Evolutionary conservation across 2,888 invertebrate genomes (phyloP).

Genomic region (Stenodera caucasica): DNA sequence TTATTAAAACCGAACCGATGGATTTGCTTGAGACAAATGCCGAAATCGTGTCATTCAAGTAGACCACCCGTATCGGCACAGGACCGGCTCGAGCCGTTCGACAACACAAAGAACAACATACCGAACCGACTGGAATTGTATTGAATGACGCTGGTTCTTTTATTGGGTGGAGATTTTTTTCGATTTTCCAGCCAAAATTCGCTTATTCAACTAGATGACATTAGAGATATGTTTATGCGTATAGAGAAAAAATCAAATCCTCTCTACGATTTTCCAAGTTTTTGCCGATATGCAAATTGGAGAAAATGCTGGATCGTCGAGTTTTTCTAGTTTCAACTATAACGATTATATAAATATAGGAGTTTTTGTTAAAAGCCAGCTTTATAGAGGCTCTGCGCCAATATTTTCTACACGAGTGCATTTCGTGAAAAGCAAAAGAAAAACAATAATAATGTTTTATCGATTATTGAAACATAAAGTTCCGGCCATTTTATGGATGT

Average conservation of each 20-base stretch:
- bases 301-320: too few relatives aligned
- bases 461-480: background rate
- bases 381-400: background rate
- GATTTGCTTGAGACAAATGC: background rate
- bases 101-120: background rate
- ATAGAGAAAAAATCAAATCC: too few relatives aligned
- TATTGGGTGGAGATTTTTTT: too few relatives aligned
- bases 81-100: background rate
- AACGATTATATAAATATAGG: too few relatives aligned
- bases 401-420: background rate
- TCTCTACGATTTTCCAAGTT: background rate
- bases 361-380: background rate
- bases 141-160: background rate
- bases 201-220: too few relatives aligned
- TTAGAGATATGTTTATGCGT: too few relatives aligned
- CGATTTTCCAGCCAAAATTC: too few relatives aligned
- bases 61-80: background rate
- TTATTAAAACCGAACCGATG: background rate
- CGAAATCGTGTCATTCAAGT: conserved; percentile 6
- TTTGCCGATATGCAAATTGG: background rate
- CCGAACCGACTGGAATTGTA: background rate
- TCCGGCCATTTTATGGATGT: background rate
- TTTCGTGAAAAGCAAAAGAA: background rate
- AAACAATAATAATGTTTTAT: background rate
- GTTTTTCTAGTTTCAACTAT: too few relatives aligned